Conservation (phyloP, 2,797 vertebrate genomes). For the Neostethus bicornis region DNA sequence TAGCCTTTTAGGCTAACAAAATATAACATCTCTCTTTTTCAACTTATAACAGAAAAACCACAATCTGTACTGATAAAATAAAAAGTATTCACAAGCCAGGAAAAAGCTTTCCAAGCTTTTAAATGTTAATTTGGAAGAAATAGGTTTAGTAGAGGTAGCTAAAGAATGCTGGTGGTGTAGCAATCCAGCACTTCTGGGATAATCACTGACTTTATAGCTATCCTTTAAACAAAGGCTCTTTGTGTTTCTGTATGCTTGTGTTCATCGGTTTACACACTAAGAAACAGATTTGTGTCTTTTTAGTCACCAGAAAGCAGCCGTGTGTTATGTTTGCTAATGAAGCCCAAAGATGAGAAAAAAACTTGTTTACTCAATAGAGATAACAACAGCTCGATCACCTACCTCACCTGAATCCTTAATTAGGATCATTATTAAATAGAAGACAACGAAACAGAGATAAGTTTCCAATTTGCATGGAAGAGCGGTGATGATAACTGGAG, state of each 20-base stretch:
- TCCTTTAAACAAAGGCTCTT: constrained; percentile 24
- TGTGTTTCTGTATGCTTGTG: constrained; percentile 23
- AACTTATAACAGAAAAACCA: not conserved
- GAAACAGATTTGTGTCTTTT: constrained; percentile 59
- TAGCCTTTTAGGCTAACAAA: not conserved
- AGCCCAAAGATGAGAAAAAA: constrained; percentile 61
- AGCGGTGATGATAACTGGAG: constrained; percentile 52
- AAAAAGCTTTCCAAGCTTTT: not conserved
- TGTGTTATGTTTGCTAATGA: constrained; percentile 73
- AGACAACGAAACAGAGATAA: constrained; percentile 66
- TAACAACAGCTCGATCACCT: constrained; percentile 77
- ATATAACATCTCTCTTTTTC: constrained; percentile 5
- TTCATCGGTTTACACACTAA: constrained; percentile 37
- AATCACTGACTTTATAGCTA: constrained; percentile 32
- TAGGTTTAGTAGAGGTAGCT: constrained; percentile 12
- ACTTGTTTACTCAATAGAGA: constrained; percentile 75
- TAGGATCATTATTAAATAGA: constrained; percentile 72
- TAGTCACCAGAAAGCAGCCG: constrained; percentile 38
- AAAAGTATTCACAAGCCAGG: not conserved
- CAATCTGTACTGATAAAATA: not conserved
- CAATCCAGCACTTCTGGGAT: constrained; percentile 23
- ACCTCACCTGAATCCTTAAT: constrained; percentile 75
- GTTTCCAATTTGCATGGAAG: constrained; percentile 63
- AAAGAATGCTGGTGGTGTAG: constrained; percentile 21
- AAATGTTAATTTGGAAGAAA: constrained; percentile 20